These are phyloP conservation scores for Zelleria hepariella DNA, from an alignment of 2,888 invertebrate species.

Conservation along the genomic window DNA sequence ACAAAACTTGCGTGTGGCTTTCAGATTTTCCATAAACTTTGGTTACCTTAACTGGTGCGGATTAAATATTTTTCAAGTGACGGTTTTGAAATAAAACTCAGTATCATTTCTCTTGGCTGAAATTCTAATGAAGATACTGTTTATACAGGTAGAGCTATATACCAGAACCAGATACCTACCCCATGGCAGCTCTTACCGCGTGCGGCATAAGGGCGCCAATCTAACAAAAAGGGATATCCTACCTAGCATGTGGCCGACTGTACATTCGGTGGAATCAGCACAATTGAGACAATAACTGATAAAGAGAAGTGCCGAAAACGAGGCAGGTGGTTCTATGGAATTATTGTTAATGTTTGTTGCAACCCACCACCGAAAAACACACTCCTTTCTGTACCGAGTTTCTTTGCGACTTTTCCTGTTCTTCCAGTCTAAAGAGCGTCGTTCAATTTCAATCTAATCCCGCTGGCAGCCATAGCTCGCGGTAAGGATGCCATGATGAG, in stretches of 20 bases:
- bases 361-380: too few species aligned
- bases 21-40: conserved; percentile 16
- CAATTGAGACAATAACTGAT: too few species aligned
- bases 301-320: too few species aligned
- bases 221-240: too few species aligned
- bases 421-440: conserved; percentile 23
- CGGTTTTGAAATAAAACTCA: conserved; percentile 30
- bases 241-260: too few species aligned
- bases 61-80: conserved; percentile 47
- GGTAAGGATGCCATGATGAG: conserved; percentile 39
- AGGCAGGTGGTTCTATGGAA: too few species aligned
- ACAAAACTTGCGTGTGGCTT: too few species aligned
- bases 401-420: conserved; percentile 11
- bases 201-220: too few species aligned
- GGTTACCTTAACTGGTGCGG: conserved; percentile 27
- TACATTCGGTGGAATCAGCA: too few species aligned
- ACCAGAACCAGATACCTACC: too few species aligned
- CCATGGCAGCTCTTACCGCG: too few species aligned
- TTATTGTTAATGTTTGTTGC: not conserved
- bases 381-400: not conserved
- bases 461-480: conserved; percentile 24
- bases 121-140: conserved; percentile 4
- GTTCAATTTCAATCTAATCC: conserved; percentile 58
- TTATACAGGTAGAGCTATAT: not conserved
- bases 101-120: conserved; percentile 21